These are phyloP conservation scores for Balanococcus diminutus DNA, from an alignment of 2,888 invertebrate genomes.

Conservation along the genomic window DNA sequence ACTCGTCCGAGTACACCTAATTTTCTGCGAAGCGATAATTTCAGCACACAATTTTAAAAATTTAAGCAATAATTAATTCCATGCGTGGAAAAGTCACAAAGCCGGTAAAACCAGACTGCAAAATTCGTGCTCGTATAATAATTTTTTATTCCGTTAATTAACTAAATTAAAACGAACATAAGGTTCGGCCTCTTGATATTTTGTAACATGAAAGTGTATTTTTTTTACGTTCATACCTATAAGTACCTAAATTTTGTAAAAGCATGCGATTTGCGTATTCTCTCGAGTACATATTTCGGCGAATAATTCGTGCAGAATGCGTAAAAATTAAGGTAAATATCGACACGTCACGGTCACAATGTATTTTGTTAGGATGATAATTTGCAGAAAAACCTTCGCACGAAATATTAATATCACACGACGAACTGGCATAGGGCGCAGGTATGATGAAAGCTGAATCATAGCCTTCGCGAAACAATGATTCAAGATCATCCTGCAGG, in stretches of 20 bases:
- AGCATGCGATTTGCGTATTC: slow-evolving; percentile 31
- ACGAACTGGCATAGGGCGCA: too few species aligned
- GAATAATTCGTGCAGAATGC: slow-evolving; percentile 18
- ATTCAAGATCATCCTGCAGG: not conserved
- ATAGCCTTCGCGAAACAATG: slow-evolving; percentile 36
- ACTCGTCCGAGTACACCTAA: not conserved
- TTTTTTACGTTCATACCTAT: not conserved
- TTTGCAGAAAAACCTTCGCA: slow-evolving; percentile 5
- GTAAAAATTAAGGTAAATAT: not conserved
- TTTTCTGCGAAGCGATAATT: not conserved
- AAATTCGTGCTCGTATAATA: slow-evolving; percentile 15
- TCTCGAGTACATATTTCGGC: slow-evolving; percentile 6
- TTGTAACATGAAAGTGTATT: slow-evolving; percentile 2
- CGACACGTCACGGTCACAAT: slow-evolving; percentile 21
- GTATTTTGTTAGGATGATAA: not conserved
- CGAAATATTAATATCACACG: not conserved
- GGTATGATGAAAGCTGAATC: not conserved
- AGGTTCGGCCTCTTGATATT: not conserved
- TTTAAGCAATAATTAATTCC: not conserved
- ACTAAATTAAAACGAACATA: slow-evolving; percentile 32
- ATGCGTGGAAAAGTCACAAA: not conserved
- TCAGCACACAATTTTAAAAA: not conserved
- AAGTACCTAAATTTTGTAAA: slow-evolving; percentile 12
- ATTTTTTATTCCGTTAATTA: not conserved
- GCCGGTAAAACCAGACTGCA: not conserved